Evolutionary conservation across 2,888 invertebrate species (phyloP).

Genomic region (Incurvaria masculella): DNA sequence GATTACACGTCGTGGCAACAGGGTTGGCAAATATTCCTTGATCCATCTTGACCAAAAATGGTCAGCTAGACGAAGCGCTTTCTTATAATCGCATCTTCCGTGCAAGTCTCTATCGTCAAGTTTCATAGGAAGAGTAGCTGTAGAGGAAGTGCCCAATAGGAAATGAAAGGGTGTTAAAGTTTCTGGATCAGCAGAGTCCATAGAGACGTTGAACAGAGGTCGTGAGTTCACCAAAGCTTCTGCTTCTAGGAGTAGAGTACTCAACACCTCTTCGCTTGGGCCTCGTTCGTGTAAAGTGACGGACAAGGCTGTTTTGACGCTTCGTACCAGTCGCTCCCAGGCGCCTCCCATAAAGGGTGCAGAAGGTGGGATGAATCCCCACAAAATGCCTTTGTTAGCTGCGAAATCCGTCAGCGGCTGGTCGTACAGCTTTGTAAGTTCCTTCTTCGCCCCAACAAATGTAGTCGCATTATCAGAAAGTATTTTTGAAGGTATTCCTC

Average conservation of each 20-base stretch:
- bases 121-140: background rate
- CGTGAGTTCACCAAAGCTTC: constrained; percentile 4
- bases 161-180: constrained; percentile 6
- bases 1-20: background rate
- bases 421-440: background rate
- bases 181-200: background rate
- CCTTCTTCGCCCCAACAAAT: background rate
- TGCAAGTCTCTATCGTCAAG: constrained; percentile 3
- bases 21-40: constrained; percentile 3
- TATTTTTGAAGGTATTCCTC: constrained; percentile 1
- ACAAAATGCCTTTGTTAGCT: background rate
- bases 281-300: background rate
- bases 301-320: background rate
- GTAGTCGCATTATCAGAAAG: constrained; percentile 2
- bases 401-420: background rate
- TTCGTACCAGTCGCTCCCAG: constrained; percentile 1
- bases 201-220: background rate
- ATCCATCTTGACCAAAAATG: constrained; percentile 6
- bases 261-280: background rate
- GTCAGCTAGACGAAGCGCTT: constrained; percentile 1
- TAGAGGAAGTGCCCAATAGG: constrained; percentile 1
- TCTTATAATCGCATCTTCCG: constrained; percentile 4
- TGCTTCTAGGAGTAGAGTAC: constrained; percentile 1
- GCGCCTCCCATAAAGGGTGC: constrained; percentile 4
- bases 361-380: constrained; percentile 3